Percentiles rank a stretch among this genome's conserved stretches.
These are phyloP conservation scores for Lepeophtheirus nordmannii DNA, from an alignment of 2,888 invertebrate genomes.

Conservation along the genomic window DNA sequence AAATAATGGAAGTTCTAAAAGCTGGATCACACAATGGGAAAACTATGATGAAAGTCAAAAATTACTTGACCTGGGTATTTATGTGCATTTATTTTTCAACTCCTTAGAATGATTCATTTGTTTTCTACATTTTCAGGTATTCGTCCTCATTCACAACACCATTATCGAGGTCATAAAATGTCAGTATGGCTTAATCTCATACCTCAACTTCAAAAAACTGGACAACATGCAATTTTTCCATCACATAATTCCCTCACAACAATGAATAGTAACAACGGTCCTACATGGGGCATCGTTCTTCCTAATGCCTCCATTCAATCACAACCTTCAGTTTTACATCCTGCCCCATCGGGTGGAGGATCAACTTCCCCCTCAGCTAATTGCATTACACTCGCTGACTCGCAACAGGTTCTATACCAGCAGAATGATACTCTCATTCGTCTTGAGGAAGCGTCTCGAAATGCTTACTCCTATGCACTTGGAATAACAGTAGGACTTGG, in stretches of 20 bases:
- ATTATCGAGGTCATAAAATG: conserved; percentile 82
- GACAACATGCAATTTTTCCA: conserved; percentile 49
- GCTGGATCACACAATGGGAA: conserved; percentile 3
- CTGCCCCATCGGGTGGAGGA: neutral
- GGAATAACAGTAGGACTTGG: conserved; percentile 15
- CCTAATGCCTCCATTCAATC: no score
- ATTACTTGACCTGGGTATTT: conserved; percentile 27
- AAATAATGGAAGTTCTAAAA: neutral
- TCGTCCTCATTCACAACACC: conserved; percentile 75
- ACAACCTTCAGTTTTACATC: no score
- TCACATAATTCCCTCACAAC: conserved; percentile 7
- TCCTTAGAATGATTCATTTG: neutral
- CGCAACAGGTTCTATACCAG: conserved; percentile 7
- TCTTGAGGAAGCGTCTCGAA: conserved; percentile 9
- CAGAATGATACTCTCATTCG: conserved; percentile 13
- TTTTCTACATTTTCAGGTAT: conserved; percentile 48
- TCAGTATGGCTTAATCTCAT: conserved; percentile 89
- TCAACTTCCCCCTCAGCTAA: neutral
- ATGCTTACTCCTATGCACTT: conserved; percentile 12
- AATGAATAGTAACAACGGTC: neutral
- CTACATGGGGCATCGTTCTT: conserved; percentile 12
- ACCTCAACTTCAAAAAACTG: conserved; percentile 60
- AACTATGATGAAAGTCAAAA: conserved; percentile 24
- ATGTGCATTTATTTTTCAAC: neutral
- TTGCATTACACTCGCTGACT: conserved; percentile 16